These are phyloP conservation scores for Crocodylus rhombifer DNA, from an alignment of 2,797 vertebrate species.

Conservation along the genomic window DNA sequence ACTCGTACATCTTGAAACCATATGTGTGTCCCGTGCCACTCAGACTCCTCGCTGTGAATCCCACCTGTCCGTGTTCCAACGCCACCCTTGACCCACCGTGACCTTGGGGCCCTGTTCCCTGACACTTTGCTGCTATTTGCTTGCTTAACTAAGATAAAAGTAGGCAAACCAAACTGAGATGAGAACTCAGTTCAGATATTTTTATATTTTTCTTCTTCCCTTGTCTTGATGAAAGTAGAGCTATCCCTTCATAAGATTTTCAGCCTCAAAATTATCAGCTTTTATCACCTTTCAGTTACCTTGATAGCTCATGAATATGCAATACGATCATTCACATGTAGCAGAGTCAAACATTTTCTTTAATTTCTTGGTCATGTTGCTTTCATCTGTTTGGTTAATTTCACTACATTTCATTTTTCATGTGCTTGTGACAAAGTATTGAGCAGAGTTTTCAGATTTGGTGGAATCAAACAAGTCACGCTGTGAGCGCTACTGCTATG, in stretches of 20 bases:
- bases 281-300: background rate
- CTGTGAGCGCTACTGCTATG: too few species aligned
- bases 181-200: background rate
- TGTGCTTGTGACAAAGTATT: too few species aligned
- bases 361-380: background rate
- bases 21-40: too few species aligned
- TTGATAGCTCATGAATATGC: too few species aligned
- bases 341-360: background rate
- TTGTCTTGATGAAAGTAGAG: background rate
- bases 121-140: background rate
- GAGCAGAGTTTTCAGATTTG: too few species aligned
- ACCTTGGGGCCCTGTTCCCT: too few species aligned
- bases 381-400: background rate
- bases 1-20: too few species aligned
- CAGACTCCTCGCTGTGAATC: too few species aligned
- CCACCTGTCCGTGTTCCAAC: too few species aligned
- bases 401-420: too few species aligned
- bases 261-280: background rate
- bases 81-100: too few species aligned
- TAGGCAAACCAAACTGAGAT: background rate
- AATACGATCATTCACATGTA: background rate
- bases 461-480: too few species aligned
- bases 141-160: background rate
- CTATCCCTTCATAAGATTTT: background rate
- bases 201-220: background rate